These are phyloP conservation scores for Silurus aristotelis DNA, from an alignment of 2,797 vertebrate species.

Conservation along the genomic window DNA sequence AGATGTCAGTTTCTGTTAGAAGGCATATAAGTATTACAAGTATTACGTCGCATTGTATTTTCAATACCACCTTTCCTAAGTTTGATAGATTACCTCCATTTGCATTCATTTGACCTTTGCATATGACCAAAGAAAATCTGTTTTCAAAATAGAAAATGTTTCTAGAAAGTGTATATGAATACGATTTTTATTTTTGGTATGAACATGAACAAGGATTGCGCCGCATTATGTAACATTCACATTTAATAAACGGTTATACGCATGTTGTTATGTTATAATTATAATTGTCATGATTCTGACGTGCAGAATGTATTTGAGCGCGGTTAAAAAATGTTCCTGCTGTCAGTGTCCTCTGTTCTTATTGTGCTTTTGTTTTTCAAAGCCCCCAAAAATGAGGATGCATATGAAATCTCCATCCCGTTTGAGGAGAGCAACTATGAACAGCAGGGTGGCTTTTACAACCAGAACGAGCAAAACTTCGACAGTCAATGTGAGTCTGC, in stretches of 20 bases:
- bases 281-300: not conserved
- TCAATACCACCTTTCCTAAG: not conserved
- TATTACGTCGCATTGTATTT: not conserved
- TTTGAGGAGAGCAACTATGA: conserved; percentile 83
- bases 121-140: not conserved
- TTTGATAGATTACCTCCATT: not conserved
- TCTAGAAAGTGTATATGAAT: not conserved
- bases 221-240: not conserved
- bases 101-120: not conserved
- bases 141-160: not conserved
- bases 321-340: not conserved
- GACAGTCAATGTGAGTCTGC: conserved; percentile 72
- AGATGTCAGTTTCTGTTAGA: not conserved
- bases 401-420: conserved; percentile 82
- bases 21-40: too few relatives aligned
- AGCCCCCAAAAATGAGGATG: conserved; percentile 84
- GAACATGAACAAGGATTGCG: not conserved
- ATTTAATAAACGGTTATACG: not conserved
- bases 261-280: not conserved
- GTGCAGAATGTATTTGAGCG: not conserved
- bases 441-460: conserved; percentile 82
- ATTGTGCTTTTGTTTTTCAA: not conserved
- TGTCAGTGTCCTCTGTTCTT: not conserved
- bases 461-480: conserved; percentile 75
- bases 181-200: not conserved